phyloP scores from a whole-genome alignment of 1,140 invertebrate species.

The Nasonia longicornis region DNA sequence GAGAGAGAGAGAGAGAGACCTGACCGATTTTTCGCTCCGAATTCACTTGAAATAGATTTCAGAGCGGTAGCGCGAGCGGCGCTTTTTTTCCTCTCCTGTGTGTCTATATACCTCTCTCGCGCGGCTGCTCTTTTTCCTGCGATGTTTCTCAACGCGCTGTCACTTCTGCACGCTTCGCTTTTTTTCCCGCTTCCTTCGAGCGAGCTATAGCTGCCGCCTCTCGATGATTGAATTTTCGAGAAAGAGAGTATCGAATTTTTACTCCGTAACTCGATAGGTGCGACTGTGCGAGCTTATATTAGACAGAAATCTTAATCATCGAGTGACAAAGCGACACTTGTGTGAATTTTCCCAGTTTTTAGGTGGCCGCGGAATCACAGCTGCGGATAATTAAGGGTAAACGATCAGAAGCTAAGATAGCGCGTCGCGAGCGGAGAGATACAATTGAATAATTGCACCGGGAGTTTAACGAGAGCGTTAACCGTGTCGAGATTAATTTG shows the following conservation, averaged over 20 bases:
- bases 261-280: too few species aligned
- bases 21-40: slow-evolving; percentile 20
- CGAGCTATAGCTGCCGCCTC: too few species aligned
- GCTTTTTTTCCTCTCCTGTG: background rate
- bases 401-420: background rate
- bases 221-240: too few species aligned
- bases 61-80: background rate
- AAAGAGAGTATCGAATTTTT: too few species aligned
- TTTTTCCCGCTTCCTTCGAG: too few species aligned
- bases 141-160: too few species aligned
- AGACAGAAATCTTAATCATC: too few species aligned
- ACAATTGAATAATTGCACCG: background rate
- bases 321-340: too few species aligned
- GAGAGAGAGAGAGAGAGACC: background rate
- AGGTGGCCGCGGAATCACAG: background rate
- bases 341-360: background rate
- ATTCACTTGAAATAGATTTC: background rate
- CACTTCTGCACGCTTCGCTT: too few species aligned
- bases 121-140: background rate
- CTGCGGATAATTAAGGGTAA: background rate
- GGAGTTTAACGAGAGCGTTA: background rate
- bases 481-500: background rate
- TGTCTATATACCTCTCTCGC: background rate
- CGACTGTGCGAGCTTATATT: too few species aligned
- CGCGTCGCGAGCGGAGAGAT: background rate